phyloP scores from a whole-genome alignment of 2,113 vertebrate species.

The Clarias magur region DNA sequence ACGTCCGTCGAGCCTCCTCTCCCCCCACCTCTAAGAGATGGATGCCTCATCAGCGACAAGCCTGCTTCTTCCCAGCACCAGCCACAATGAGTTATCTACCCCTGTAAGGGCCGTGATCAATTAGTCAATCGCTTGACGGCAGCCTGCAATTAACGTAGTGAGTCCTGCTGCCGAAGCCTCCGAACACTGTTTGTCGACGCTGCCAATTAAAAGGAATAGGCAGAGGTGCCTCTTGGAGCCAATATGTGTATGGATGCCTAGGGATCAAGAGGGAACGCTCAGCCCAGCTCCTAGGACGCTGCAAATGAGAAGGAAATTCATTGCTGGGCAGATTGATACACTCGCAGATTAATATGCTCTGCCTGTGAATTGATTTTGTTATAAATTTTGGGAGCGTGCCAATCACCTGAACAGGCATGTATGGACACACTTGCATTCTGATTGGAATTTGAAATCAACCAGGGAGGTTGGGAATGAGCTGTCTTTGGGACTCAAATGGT shows the following conservation, averaged over 20 bases:
- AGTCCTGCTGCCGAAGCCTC: conserved; percentile 63
- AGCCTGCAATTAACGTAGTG: conserved; percentile 69
- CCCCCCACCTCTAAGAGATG: conserved; percentile 57
- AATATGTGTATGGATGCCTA: conserved; percentile 55
- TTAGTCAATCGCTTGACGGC: conserved; percentile 74
- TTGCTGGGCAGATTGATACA: conserved; percentile 62
- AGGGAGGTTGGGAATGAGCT: conserved; percentile 64
- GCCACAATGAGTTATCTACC: conserved; percentile 66
- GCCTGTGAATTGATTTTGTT: conserved; percentile 72
- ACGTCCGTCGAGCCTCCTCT: conserved; percentile 60
- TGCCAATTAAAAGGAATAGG: conserved; percentile 62
- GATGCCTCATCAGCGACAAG: conserved; percentile 73
- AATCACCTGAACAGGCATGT: conserved; percentile 66
- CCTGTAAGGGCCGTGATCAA: conserved; percentile 71
- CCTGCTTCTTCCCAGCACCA: conserved; percentile 59
- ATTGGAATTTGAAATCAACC: conserved; percentile 61
- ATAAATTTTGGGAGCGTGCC: conserved; percentile 70
- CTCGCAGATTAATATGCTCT: conserved; percentile 61
- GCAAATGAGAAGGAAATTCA: conserved; percentile 62
- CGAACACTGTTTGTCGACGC: conserved; percentile 61
- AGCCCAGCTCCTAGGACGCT: conserved; percentile 52
- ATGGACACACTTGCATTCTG: conserved; percentile 56
- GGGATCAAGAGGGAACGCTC: conserved; percentile 59
- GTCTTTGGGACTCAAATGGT: conserved; percentile 65
- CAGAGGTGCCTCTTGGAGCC: conserved; percentile 45